Evolutionary conservation across 53 echinoderm and acorn worm genomes (phyloP).

Genomic region (Hippasteria phrygiana): DNA sequence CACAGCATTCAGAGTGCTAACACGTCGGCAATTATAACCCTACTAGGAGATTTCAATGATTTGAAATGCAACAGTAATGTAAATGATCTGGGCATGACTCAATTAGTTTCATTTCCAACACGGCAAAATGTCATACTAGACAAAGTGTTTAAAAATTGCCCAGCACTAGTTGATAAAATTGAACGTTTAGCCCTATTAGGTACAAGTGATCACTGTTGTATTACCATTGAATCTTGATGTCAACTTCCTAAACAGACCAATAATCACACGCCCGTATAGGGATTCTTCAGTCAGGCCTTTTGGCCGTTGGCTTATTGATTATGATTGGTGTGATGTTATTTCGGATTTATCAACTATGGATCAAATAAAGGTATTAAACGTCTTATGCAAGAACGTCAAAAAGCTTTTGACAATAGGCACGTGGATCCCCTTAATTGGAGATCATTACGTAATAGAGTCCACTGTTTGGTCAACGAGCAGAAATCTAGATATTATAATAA

Average conservation of each 20-base stretch:
- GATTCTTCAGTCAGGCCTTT: background rate
- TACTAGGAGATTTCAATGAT: too few relatives aligned
- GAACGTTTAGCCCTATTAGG: background rate
- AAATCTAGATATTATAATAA: too few relatives aligned
- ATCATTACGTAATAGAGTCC: too few relatives aligned
- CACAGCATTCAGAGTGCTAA: too few relatives aligned
- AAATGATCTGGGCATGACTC: background rate
- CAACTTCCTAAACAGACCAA: background rate
- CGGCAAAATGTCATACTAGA: too few relatives aligned
- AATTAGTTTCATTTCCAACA: background rate
- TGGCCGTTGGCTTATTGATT: background rate
- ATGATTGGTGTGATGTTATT: background rate
- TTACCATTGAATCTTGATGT: too few relatives aligned
- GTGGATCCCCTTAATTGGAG: too few relatives aligned
- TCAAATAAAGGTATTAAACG: background rate
- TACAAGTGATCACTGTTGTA: slow-evolving; percentile 5
- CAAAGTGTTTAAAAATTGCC: background rate
- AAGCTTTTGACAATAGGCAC: too few relatives aligned
- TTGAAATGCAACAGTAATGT: background rate
- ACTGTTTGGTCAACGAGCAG: too few relatives aligned
- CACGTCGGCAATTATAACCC: too few relatives aligned
- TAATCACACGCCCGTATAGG: background rate
- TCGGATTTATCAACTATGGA: background rate
- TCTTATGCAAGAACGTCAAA: too few relatives aligned
- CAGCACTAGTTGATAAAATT: background rate